phyloP scores from a whole-genome alignment of 2,113 vertebrate species.

The Phyllopteryx taeniolatus region DNA sequence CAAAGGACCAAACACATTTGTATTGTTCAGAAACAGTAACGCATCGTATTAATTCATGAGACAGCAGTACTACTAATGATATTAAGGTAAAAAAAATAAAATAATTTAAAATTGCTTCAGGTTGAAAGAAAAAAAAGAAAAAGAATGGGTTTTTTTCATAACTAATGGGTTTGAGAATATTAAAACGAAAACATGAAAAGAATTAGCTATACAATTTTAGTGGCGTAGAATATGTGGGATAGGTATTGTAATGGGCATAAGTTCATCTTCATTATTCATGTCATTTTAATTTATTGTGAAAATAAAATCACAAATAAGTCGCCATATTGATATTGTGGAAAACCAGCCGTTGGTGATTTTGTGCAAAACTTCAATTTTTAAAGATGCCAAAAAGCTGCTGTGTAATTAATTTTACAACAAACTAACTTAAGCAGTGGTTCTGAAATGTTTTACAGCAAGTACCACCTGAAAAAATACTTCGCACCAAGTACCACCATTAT shows the following conservation, averaged over 20 bases:
- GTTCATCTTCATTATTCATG: constrained; percentile 46
- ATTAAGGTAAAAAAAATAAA: constrained; percentile 55
- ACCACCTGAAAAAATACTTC: not conserved
- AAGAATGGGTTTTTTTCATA: constrained; percentile 74
- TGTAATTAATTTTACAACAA: not conserved
- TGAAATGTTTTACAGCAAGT: not conserved
- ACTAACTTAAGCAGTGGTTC: not conserved
- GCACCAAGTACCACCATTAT: too few relatives aligned
- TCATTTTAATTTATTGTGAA: constrained; percentile 41
- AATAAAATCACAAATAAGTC: not conserved
- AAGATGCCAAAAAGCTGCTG: not conserved
- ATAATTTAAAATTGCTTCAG: constrained; percentile 72
- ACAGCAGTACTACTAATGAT: constrained; percentile 75
- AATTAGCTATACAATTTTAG: constrained; percentile 78
- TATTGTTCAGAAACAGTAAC: constrained; percentile 79
- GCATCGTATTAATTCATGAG: constrained; percentile 78
- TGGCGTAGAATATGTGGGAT: constrained; percentile 76
- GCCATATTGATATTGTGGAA: not conserved
- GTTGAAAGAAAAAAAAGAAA: constrained; percentile 63
- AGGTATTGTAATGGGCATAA: constrained; percentile 66
- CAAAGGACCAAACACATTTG: constrained; percentile 83
- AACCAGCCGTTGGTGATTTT: not conserved
- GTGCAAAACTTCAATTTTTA: too few relatives aligned
- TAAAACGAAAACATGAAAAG: constrained; percentile 62
- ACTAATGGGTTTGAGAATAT: constrained; percentile 77